These are phyloP conservation scores for Resseliella maxima DNA, from an alignment of 2,888 invertebrate species.

Conservation along the genomic window DNA sequence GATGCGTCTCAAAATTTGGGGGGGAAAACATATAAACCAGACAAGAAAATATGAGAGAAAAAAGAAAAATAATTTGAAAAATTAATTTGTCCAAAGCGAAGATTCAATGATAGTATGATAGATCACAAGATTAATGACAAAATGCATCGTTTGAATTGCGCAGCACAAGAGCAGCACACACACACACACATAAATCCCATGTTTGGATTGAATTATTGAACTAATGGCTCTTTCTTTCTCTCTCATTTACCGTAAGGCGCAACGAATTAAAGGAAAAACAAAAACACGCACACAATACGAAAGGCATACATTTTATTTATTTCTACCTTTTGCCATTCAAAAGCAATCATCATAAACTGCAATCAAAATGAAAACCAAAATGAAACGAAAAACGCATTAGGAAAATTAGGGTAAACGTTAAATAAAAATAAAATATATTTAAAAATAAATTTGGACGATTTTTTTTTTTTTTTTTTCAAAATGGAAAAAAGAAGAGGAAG, in stretches of 20 bases:
- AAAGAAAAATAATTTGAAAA: neutral
- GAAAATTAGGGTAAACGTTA: slow-evolving; percentile 20
- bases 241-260: neutral
- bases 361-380: neutral
- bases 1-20: neutral
- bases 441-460: neutral
- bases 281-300: neutral
- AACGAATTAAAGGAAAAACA: no score
- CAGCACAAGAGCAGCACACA: neutral
- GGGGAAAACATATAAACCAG: neutral
- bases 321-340: neutral
- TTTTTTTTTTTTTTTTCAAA: no score
- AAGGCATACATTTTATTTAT: neutral
- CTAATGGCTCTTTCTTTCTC: neutral
- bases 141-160: neutral
- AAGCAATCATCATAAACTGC: slow-evolving; percentile 37
- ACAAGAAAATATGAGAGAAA: neutral
- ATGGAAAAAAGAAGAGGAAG: neutral
- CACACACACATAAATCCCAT: neutral
- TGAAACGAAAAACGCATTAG: neutral
- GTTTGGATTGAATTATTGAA: no score
- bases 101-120: no score
- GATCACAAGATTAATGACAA: slow-evolving; percentile 3
- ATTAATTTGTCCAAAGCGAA: slow-evolving; percentile 16
- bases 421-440: neutral